Conservation (phyloP, 2,888 invertebrate genomes). For the Spisula solida region DNA sequence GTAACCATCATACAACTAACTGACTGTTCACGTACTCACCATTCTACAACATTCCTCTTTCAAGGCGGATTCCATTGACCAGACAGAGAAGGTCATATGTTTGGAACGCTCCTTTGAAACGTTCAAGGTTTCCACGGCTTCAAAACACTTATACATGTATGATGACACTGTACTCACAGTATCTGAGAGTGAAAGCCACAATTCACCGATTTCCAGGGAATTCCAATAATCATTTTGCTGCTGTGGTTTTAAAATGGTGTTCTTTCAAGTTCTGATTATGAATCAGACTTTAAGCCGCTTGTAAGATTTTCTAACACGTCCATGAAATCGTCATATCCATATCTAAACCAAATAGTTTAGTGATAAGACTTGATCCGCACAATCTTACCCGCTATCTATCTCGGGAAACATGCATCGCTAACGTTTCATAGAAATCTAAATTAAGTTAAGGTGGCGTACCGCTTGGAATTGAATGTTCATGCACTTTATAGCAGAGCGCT, state of each 20-base stretch:
- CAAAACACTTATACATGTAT: too few species aligned
- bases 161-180: background rate
- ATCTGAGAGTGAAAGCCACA: background rate
- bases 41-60: too few species aligned
- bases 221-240: conserved; percentile 4
- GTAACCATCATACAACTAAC: too few species aligned
- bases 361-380: background rate
- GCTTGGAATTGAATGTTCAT: background rate
- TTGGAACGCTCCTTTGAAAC: too few species aligned
- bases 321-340: background rate
- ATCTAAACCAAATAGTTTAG: background rate
- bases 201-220: conserved; percentile 2
- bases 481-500: background rate
- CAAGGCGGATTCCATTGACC: too few species aligned
- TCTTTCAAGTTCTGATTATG: conserved; percentile 16
- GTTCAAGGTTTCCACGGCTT: too few species aligned
- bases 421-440: background rate
- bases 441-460: background rate
- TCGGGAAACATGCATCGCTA: conserved; percentile 7
- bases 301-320: conserved; percentile 1
- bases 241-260: conserved; percentile 5
- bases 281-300: conserved; percentile 35
- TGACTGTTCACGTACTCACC: too few species aligned
- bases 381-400: background rate
- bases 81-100: too few species aligned